Conservation (phyloP, 2,113 vertebrate genomes). For the Tonatia bakeri region DNA sequence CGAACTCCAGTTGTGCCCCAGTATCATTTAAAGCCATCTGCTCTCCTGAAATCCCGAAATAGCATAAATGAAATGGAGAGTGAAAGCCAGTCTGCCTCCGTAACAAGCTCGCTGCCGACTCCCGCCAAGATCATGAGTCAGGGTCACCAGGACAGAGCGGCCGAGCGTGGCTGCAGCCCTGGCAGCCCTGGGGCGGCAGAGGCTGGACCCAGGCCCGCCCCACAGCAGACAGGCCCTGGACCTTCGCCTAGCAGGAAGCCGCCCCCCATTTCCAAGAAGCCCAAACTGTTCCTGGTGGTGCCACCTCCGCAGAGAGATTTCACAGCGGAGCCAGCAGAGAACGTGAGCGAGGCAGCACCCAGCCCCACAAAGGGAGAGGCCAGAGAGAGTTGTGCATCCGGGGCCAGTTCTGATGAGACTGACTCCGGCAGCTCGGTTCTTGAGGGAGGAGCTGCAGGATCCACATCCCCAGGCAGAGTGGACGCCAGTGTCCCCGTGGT, state of each 20-base stretch:
- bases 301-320: slow-evolving; percentile 82
- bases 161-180: background rate
- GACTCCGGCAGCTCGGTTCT: slow-evolving; percentile 74
- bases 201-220: background rate
- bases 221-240: slow-evolving; percentile 52
- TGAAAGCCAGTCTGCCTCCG: slow-evolving; percentile 78
- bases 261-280: slow-evolving; percentile 92
- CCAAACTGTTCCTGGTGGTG: slow-evolving; percentile 87
- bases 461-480: slow-evolving; percentile 67
- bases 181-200: slow-evolving; percentile 42
- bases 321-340: slow-evolving; percentile 76
- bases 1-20: slow-evolving; percentile 64
- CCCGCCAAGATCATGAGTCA: slow-evolving; percentile 75
- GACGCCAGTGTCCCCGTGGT: slow-evolving; percentile 76
- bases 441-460: slow-evolving; percentile 77
- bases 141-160: slow-evolving; percentile 46
- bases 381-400: slow-evolving; percentile 62
- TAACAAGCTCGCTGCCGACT: slow-evolving; percentile 76
- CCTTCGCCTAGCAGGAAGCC: slow-evolving; percentile 88
- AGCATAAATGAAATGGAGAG: slow-evolving; percentile 76
- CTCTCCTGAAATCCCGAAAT: slow-evolving; percentile 78
- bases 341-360: slow-evolving; percentile 66
- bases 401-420: slow-evolving; percentile 72
- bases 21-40: slow-evolving; percentile 78
- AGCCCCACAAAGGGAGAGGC: slow-evolving; percentile 73